Conservation (phyloP, 2,113 vertebrate genomes). For the Podocnemis expansa region DNA sequence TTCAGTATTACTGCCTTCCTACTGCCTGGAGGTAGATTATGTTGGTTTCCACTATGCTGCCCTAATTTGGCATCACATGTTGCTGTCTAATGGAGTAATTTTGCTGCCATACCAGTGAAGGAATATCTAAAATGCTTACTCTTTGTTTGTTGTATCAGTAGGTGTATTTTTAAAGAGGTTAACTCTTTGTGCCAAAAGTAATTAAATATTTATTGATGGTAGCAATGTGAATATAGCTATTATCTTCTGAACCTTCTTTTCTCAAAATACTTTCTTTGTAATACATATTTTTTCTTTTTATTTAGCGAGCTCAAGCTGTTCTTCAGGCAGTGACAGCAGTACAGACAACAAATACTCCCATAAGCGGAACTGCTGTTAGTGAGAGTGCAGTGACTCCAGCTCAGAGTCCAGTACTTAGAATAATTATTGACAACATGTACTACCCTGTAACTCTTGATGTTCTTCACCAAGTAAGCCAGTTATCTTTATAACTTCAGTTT, state of each 20-base stretch:
- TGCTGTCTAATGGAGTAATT: not conserved
- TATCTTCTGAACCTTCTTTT: not conserved
- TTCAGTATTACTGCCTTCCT: not conserved
- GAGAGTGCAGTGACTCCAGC: conserved; percentile 89
- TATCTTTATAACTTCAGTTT: not conserved
- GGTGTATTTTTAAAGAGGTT: not conserved
- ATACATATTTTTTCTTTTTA: not conserved
- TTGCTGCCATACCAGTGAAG: not conserved
- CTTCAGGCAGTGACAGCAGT: conserved; percentile 91
- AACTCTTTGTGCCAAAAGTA: conserved; percentile 13
- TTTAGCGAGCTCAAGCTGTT: conserved; percentile 89
- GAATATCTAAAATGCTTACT: not conserved
- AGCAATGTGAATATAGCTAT: not conserved
- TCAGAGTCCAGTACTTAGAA: conserved; percentile 94
- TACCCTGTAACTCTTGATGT: conserved; percentile 98
- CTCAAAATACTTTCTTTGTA: not conserved
- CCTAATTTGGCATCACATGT: not conserved
- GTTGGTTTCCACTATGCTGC: not conserved
- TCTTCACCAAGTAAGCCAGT: conserved; percentile 90
- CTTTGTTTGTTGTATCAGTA: not conserved
- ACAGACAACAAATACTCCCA: conserved; percentile 89
- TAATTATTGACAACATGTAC: conserved; percentile 99
- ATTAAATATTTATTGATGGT: not conserved
- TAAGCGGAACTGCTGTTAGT: conserved; percentile 87
- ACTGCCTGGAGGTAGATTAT: not conserved